These are phyloP conservation scores for Megaceryle torquata DNA, from an alignment of 2,113 vertebrate species.

Conservation along the genomic window DNA sequence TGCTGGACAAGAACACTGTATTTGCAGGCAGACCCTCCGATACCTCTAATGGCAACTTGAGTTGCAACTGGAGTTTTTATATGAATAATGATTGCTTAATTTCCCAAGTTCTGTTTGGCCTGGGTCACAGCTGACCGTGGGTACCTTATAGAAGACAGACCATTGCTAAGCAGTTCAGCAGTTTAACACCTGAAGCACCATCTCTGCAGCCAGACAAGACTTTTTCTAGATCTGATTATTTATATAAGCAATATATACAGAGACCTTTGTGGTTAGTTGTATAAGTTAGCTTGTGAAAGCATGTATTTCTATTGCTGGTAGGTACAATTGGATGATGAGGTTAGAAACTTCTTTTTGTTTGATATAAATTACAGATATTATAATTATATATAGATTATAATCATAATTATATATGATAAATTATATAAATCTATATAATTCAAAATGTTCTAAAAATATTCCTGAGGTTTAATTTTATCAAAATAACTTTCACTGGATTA, in stretches of 20 bases:
- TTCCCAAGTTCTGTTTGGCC: neutral
- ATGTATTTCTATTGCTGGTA: rapidly evolving
- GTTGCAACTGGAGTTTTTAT: neutral
- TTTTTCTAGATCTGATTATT: neutral
- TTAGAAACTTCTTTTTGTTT: neutral
- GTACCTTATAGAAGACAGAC: neutral
- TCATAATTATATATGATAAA: too few relatives aligned
- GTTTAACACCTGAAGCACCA: neutral
- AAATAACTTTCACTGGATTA: neutral
- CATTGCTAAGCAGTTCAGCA: neutral
- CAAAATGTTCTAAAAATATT: neutral
- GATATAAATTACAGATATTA: neutral
- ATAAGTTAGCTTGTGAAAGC: neutral
- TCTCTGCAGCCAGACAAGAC: neutral
- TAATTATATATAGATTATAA: too few relatives aligned
- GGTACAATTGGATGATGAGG: neutral
- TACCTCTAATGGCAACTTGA: neutral
- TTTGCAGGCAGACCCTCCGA: neutral
- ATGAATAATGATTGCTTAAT: neutral
- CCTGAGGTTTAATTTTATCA: neutral
- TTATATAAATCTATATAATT: too few relatives aligned
- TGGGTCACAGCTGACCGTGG: neutral
- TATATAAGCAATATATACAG: neutral
- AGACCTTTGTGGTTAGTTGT: neutral
- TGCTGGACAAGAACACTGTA: rapidly evolving